Evolutionary conservation across 1,140 invertebrate genomes (phyloP), one percentile per base, ranked within the genome.

Genomic region (Micrasema longulum): DNA sequence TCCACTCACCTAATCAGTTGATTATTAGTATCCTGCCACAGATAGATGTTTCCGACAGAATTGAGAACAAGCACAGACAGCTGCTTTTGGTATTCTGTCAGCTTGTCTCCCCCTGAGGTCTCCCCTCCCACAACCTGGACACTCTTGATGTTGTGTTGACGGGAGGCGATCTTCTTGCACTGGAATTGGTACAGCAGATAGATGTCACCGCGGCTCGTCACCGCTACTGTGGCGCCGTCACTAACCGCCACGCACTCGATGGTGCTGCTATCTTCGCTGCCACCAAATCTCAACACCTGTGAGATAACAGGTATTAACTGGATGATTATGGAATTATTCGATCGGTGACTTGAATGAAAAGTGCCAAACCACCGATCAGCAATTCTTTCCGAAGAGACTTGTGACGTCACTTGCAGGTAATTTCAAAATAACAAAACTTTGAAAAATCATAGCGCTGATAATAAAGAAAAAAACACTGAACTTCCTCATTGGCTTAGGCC

Each of bases 131-230:
- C 60, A 3, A 76, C 71, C 57, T 67, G 14, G 5, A 76, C 36
- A 12, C 43, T 72, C 65, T 76, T 76, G 10, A 76, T 60, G 53
- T 73, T 71, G 20, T 72, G 71, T 18, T 66, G 36, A 26, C 87
- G 91, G 14, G 89, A 87, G 22, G 88, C 88, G 22, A 94, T 91
- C 81, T 89, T 92, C 69, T 87, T 86, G 77, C 86, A 88, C 62
- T 89, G 87, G 80, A 90, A 91, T 76, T 92, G 89, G 80, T 92
- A 89, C 3, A 93, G 81, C 11, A 91, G 82, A 81, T 88, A 93
- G 26, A 93, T 86, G 78, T 92, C 88, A 0, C 91, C 91, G 45
- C 86, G 86, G 53, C 82, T 85, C 0, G 89, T 91, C 6, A 87
- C 86, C 69, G 91, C 82, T 5, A 91, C 88, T 2, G 89, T 91